phyloP scores from a whole-genome alignment of 2,888 invertebrate species.

The Xanthorhoe designata region DNA sequence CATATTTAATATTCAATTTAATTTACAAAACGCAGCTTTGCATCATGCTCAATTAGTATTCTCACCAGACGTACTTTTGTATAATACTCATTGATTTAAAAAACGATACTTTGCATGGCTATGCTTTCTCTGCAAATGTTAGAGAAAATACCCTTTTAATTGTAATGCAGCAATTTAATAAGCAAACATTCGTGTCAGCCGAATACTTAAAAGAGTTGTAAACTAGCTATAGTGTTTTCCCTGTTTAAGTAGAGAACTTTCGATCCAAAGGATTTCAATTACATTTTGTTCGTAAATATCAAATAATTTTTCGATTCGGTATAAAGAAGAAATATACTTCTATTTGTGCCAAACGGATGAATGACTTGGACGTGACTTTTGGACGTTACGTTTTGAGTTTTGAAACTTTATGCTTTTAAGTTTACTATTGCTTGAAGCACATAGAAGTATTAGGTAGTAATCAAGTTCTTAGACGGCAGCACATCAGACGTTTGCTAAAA shows the following conservation, averaged over 20 bases:
- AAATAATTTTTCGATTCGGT: too few relatives aligned
- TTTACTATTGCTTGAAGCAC: neutral
- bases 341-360: too few relatives aligned
- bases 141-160: neutral
- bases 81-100: neutral
- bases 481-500: neutral
- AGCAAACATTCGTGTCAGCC: neutral
- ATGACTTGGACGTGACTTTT: too few relatives aligned
- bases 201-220: neutral
- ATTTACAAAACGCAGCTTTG: neutral
- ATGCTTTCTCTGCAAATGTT: neutral
- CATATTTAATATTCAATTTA: neutral
- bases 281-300: too few relatives aligned
- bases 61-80: neutral
- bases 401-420: neutral
- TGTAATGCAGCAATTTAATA: neutral
- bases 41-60: neutral
- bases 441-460: neutral
- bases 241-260: neutral
- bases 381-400: too few relatives aligned
- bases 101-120: neutral
- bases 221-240: neutral
- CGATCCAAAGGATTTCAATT: too few relatives aligned
- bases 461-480: neutral
- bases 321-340: too few relatives aligned